Evolutionary conservation across 1,140 invertebrate genomes (phyloP).

Genomic region (Drosophila asahinai): DNA sequence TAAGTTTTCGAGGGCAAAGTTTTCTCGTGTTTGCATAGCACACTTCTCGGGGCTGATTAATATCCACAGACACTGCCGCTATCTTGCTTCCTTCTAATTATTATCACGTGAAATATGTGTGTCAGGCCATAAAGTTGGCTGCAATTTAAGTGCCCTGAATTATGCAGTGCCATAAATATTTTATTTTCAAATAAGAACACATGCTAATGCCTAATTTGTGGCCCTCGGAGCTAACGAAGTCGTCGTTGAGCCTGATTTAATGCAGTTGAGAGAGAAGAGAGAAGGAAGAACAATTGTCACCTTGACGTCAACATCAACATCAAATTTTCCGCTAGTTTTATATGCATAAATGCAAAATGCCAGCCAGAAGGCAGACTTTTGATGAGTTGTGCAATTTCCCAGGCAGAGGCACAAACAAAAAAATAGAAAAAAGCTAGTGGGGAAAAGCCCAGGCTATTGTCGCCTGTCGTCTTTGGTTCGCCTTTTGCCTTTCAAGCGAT

Average conservation of each 20-base stretch:
- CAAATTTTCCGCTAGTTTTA: conserved; percentile 78
- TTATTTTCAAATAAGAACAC: conserved; percentile 44
- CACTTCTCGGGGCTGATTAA: conserved; percentile 65
- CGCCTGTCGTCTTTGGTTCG: conserved; percentile 61
- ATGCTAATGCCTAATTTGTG: conserved; percentile 67
- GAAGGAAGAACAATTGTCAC: conserved; percentile 66
- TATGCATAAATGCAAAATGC: conserved; percentile 79
- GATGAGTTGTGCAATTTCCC: conserved; percentile 76
- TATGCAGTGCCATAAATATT: conserved; percentile 53
- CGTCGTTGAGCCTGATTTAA: conserved; percentile 41
- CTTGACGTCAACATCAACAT: conserved; percentile 72
- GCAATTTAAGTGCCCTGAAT: conserved; percentile 45
- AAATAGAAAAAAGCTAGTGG: background rate
- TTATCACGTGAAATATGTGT: conserved; percentile 59
- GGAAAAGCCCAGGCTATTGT: conserved; percentile 60
- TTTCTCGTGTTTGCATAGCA: conserved; percentile 51
- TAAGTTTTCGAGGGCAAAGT: conserved; percentile 75
- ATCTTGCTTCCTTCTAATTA: conserved; percentile 39
- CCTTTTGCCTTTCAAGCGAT: conserved; percentile 64
- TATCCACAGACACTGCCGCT: conserved; percentile 43
- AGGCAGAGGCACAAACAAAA: conserved; percentile 28
- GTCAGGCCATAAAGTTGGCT: conserved; percentile 6
- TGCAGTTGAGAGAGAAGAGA: conserved; percentile 18
- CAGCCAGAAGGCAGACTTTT: conserved; percentile 63
- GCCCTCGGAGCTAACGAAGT: conserved; percentile 16